phyloP scores from a whole-genome alignment of 30 jellyfish, hydroid and myxozoan genomes.

The Sanderia malayensis region DNA sequence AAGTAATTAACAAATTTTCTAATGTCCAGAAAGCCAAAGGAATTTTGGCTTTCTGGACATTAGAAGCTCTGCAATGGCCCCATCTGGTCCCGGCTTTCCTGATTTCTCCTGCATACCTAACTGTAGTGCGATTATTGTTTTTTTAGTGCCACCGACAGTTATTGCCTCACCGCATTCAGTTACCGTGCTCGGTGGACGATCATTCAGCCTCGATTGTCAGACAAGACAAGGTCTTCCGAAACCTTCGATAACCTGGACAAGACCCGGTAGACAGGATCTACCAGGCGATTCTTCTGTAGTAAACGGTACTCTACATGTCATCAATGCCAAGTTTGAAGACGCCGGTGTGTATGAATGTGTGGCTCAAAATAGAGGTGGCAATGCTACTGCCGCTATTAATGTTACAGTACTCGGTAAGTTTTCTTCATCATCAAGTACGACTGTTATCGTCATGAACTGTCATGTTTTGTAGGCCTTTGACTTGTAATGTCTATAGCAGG shows the following conservation, averaged over 20 bases:
- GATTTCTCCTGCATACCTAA: no score
- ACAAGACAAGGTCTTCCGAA: constrained; percentile 61
- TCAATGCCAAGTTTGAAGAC: constrained; percentile 35
- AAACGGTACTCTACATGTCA: constrained; percentile 21
- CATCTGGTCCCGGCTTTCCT: no score
- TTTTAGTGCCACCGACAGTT: constrained; percentile 64
- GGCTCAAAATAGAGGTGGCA: constrained; percentile 81
- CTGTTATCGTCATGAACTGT: not conserved
- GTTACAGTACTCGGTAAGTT: constrained; percentile 77
- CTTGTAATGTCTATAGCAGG: not conserved
- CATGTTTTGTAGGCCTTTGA: not conserved
- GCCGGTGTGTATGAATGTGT: constrained; percentile 69
- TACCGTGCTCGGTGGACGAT: constrained; percentile 54
- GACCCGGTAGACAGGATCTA: constrained; percentile 19
- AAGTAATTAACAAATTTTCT: no score
- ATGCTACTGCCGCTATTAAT: constrained; percentile 32
- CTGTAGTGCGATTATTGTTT: not conserved
- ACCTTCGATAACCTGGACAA: constrained; percentile 60
- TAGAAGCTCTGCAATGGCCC: no score
- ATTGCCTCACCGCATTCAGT: constrained; percentile 54
- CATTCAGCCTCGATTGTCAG: constrained; percentile 60
- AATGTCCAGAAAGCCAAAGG: no score
- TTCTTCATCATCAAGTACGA: not conserved
- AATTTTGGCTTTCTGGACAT: no score
- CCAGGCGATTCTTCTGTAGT: constrained; percentile 4